These are phyloP conservation scores for Drosophila nigromelanica DNA, from an alignment of 1,140 invertebrate genomes.

Conservation along the genomic window DNA sequence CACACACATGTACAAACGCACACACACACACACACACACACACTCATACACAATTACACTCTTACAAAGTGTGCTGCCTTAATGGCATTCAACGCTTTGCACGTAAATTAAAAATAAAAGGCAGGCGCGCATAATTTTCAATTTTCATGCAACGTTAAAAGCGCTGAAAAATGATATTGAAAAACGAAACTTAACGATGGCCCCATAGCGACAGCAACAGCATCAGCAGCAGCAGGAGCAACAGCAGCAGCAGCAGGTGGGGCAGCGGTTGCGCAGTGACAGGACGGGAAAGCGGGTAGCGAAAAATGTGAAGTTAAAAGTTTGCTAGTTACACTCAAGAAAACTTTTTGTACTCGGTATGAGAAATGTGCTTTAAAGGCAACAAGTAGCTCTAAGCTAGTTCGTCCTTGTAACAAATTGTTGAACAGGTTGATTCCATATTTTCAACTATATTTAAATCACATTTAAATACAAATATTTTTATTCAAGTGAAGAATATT, in stretches of 20 bases:
- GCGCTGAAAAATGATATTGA: slow-evolving; percentile 54
- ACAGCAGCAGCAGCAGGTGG: background rate
- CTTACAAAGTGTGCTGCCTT: slow-evolving; percentile 3
- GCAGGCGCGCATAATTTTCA: slow-evolving; percentile 55
- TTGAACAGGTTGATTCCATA: too few relatives aligned
- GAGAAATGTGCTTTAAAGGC: background rate
- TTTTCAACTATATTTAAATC: too few relatives aligned
- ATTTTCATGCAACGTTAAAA: slow-evolving; percentile 49
- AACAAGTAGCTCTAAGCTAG: background rate
- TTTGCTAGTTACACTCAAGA: slow-evolving; percentile 24
- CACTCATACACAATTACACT: slow-evolving; percentile 16
- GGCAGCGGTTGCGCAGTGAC: too few relatives aligned
- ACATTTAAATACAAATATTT: too few relatives aligned
- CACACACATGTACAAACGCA: slow-evolving; percentile 20
- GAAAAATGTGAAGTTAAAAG: slow-evolving; percentile 13
- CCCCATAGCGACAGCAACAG: background rate
- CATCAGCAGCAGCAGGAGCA: background rate
- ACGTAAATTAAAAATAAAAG: slow-evolving; percentile 61
- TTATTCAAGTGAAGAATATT: too few relatives aligned
- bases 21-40: slow-evolving; percentile 16
- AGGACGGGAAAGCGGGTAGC: background rate
- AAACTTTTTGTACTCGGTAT: slow-evolving; percentile 5
- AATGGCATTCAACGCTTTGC: slow-evolving; percentile 44
- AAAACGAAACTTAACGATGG: slow-evolving; percentile 54
- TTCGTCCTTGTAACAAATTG: background rate